phyloP scores from a whole-genome alignment of 2,797 vertebrate species.

The Melanotaenia nigrans region DNA sequence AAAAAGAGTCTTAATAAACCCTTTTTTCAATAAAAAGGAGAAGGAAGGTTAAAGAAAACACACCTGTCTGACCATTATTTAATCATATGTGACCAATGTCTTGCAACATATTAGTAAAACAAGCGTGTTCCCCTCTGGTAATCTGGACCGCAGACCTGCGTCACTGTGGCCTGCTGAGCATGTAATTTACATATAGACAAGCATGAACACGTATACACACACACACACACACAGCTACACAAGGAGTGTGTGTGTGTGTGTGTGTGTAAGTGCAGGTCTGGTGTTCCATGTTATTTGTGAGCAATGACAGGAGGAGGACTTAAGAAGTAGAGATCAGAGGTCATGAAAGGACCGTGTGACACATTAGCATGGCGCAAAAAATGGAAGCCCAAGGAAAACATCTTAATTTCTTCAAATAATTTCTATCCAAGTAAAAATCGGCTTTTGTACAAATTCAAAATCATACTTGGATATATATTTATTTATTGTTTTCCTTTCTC shows the following conservation, averaged over 20 bases:
- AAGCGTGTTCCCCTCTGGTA: conserved; percentile 21
- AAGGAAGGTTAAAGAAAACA: conserved; percentile 7
- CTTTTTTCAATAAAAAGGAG: conserved; percentile 1
- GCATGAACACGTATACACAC: neutral
- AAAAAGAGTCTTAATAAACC: conserved; percentile 3
- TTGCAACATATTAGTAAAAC: conserved; percentile 58
- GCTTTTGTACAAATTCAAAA: neutral
- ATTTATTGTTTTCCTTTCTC: neutral
- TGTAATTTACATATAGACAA: conserved; percentile 30
- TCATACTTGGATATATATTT: neutral
- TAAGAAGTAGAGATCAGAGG: neutral
- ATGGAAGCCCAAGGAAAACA: too few relatives aligned
- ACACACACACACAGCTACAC: neutral
- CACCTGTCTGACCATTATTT: conserved; percentile 43
- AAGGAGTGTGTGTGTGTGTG: too few relatives aligned
- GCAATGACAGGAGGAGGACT: neutral
- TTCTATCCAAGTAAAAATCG: neutral
- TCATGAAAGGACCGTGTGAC: neutral
- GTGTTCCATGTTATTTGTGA: neutral
- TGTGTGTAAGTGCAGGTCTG: conserved; percentile 2
- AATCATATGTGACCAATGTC: conserved; percentile 23
- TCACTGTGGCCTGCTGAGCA: conserved; percentile 42
- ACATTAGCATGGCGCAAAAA: neutral
- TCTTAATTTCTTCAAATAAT: neutral
- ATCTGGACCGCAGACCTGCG: conserved; percentile 50